phyloP scores from a whole-genome alignment of 2,797 vertebrate genomes.

The Poecilia picta region DNA sequence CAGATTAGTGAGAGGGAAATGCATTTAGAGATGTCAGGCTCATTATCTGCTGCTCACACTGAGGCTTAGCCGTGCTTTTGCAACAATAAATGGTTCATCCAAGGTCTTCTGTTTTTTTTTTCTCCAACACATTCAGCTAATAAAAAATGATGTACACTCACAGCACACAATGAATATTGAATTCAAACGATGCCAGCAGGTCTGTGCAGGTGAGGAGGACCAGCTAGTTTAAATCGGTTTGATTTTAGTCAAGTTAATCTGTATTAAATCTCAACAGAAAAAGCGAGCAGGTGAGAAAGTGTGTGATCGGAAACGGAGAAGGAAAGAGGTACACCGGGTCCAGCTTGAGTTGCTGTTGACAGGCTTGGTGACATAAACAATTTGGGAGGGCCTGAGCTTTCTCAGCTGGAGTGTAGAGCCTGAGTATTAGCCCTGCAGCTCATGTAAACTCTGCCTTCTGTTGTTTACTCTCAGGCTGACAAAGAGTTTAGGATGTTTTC shows the following conservation, averaged over 20 bases:
- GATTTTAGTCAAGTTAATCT: constrained; percentile 14
- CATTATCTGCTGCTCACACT: constrained; percentile 52
- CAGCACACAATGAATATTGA: constrained; percentile 25
- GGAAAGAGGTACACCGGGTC: constrained; percentile 21
- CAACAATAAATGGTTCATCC: constrained; percentile 58
- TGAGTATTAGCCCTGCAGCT: constrained; percentile 57
- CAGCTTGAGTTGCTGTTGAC: constrained; percentile 38
- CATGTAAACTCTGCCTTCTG: constrained; percentile 77
- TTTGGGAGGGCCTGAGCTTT: constrained; percentile 58
- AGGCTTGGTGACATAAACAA: constrained; percentile 57
- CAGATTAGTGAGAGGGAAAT: constrained; percentile 69
- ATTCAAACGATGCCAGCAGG: constrained; percentile 17
- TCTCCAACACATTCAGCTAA: constrained; percentile 33
- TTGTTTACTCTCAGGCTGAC: constrained; percentile 70
- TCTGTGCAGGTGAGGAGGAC: constrained; percentile 14
- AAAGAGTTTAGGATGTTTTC: constrained; percentile 41
- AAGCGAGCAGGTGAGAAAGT: constrained; percentile 6
- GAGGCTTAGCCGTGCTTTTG: constrained; percentile 50
- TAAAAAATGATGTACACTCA: constrained; percentile 25
- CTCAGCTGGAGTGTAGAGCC: constrained; percentile 62
- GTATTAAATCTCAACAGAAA: constrained; percentile 18
- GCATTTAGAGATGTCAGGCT: constrained; percentile 59
- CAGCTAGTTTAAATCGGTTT: constrained; percentile 12
- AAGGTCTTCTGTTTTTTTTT: constrained; percentile 26
- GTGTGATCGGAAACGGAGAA: not conserved